Base-by-base conservation (phyloP, 2,797 vertebrate species). In the Darevskia mixta region DNA sequence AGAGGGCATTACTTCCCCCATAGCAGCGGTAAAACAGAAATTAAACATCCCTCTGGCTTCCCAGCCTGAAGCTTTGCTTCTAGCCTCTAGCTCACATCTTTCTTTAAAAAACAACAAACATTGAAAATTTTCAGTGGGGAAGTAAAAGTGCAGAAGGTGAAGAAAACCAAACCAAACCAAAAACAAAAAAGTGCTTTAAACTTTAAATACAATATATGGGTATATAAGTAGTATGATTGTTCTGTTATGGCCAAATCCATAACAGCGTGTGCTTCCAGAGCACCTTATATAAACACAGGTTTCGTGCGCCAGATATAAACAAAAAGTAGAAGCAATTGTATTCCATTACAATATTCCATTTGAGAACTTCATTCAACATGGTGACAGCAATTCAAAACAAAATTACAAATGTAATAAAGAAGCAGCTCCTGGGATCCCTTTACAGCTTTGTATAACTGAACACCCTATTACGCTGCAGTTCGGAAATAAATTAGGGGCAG, bases 361-460 rank as follows among this genome's bases (percentile, higher is more conserved):
- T 45, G 58, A 83, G 23, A 13, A 20, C 58, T 89, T 89, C 85
- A 1, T 41, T 45, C 66, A 83, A 29, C 84, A 79, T 85, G 88
- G 92, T 92, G 91, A 88, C 69, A 92, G n/a, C 0, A 86, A 79
- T 58, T 86, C 84, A 89, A 94, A 87, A 23, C 76, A 85, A 67
- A 86, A 91, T 94, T 88, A 92, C 72, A 85, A 89, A 75, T 83
- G 29, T 71, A 88, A 87, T 25, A 43, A 79, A 8, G 32, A 91
- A 91, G 82, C 13, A 38, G 71, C 77, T 91, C 76, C 13, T 75
- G 41, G 76, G 18, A 5, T 83, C 75, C 8, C 3, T 61, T 32
- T 66, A 75, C 7, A 77, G 72, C 5, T 77, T 20, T 86, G 32
- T 72, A 61, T 79, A 41, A 79, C 72, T 55, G 73, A 79, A 0